Evolutionary conservation across 2,113 vertebrate genomes (phyloP).

Genomic region (Rafetus swinhoei): DNA sequence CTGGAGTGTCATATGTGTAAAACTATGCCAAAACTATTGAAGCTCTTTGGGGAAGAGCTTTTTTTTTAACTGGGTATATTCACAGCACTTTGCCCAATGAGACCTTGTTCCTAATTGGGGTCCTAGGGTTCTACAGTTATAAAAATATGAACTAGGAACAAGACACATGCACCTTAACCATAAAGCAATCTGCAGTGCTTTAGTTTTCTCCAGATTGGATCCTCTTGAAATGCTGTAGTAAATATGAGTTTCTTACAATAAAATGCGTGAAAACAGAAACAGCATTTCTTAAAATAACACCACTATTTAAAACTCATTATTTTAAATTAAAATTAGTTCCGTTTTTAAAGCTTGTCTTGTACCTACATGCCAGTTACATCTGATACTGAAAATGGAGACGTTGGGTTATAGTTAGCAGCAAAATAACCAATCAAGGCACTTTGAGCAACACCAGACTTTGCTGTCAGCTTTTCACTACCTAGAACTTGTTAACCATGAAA

Average conservation of each 20-base stretch:
- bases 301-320: not conserved
- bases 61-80: not conserved
- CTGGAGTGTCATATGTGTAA: not conserved
- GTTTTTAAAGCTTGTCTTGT: not conserved
- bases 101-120: not conserved
- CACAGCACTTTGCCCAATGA: not conserved
- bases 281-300: not conserved
- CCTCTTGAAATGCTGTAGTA: constrained; percentile 13
- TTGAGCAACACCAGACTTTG: not conserved
- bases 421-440: not conserved
- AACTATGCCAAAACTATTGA: not conserved
- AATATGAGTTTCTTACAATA: not conserved
- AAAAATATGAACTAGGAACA: not conserved
- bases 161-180: not conserved
- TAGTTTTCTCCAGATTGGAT: constrained; percentile 21
- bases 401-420: not conserved
- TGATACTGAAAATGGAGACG: not conserved
- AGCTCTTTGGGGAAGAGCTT: accelerated
- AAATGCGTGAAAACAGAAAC: not conserved
- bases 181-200: constrained; percentile 27
- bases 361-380: not conserved
- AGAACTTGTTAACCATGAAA: not conserved
- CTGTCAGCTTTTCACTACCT: not conserved
- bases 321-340: not conserved
- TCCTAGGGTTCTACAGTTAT: not conserved